phyloP scores from a whole-genome alignment of 2,797 vertebrate genomes.

The Heteromormyrus szaboi region DNA sequence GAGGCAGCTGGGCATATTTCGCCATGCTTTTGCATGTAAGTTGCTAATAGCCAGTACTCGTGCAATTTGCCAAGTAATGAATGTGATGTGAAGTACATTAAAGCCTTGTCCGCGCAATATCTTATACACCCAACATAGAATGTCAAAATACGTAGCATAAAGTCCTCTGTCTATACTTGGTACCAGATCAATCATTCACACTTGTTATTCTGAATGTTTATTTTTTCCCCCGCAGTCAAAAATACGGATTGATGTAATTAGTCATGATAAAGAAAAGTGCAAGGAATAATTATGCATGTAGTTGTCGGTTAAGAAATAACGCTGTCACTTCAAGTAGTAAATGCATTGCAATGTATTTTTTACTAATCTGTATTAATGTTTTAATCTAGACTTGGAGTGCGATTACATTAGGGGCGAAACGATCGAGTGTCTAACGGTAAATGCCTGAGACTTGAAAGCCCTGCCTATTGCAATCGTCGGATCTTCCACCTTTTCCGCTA shows the following conservation, averaged over 20 bases:
- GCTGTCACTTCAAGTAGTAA: not conserved
- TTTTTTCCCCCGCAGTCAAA: not conserved
- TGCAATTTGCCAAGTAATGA: not conserved
- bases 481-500: not conserved
- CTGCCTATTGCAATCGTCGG: not conserved
- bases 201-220: not conserved
- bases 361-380: not conserved
- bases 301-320: not conserved
- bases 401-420: not conserved
- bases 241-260: not conserved
- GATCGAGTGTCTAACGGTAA: not conserved
- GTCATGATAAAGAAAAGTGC: not conserved
- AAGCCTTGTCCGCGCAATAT: not conserved
- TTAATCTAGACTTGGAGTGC: not conserved
- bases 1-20: not conserved
- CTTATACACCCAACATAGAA: not conserved
- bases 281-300: not conserved
- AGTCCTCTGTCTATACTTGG: not conserved
- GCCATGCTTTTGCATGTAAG: not conserved
- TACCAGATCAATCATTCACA: not conserved
- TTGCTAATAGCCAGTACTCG: not conserved
- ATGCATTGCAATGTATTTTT: not conserved
- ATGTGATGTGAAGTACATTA: not conserved
- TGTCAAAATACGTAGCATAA: not conserved
- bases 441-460: not conserved